These are phyloP conservation scores for Halcyon badia DNA, from an alignment of 2,797 vertebrate genomes.

Conservation along the genomic window DNA sequence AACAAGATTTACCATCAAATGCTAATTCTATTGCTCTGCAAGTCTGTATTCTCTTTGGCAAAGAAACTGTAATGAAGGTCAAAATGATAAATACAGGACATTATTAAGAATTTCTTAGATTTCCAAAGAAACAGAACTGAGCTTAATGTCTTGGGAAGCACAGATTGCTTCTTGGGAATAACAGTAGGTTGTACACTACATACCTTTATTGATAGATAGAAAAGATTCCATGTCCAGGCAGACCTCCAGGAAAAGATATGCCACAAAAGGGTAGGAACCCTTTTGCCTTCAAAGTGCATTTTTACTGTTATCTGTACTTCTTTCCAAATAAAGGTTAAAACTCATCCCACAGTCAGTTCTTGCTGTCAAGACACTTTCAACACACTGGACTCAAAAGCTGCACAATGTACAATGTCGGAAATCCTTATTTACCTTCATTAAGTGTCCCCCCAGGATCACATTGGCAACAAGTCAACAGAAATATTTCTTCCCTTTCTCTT, in stretches of 20 bases:
- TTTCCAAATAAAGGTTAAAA: slow-evolving; percentile 44
- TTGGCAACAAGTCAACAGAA: background rate
- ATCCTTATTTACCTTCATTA: slow-evolving; percentile 58
- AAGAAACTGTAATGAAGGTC: background rate
- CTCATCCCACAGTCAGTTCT: background rate
- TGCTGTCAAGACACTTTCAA: slow-evolving; percentile 51
- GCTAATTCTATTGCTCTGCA: background rate
- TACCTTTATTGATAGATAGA: background rate
- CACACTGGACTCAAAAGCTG: slow-evolving; percentile 30
- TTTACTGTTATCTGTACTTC: background rate
- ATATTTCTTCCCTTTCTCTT: slow-evolving; percentile 32
- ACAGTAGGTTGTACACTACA: background rate
- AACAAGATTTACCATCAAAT: background rate
- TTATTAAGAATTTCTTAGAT: background rate
- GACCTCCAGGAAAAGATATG: slow-evolving; percentile 14
- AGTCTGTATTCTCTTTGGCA: slow-evolving; percentile 8
- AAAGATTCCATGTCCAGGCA: background rate
- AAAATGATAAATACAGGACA: slow-evolving; percentile 1
- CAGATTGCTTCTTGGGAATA: background rate
- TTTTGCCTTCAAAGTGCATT: background rate
- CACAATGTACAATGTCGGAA: slow-evolving; percentile 29
- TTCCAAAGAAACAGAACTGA: background rate
- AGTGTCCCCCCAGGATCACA: background rate
- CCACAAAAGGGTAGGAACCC: background rate
- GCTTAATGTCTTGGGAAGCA: background rate